Percentiles rank a stretch among this genome's conserved stretches.
phyloP scores from a whole-genome alignment of 2,113 vertebrate genomes.

The Sminthopsis crassicaudata region DNA sequence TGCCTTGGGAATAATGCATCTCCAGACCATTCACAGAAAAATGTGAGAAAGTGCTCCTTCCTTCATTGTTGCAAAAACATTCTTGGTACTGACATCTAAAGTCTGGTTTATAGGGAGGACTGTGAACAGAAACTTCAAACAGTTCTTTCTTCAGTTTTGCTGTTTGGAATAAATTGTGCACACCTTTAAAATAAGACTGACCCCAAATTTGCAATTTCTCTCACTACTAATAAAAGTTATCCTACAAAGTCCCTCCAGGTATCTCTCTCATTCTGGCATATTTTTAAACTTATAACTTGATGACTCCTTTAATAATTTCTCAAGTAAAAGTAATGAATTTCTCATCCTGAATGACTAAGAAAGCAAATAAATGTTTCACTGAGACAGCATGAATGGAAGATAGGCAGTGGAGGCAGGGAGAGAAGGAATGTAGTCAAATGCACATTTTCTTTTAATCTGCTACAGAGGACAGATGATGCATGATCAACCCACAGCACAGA shows the following conservation, averaged over 20 bases:
- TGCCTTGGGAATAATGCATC: conserved; percentile 87
- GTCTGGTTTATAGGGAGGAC: conserved; percentile 69
- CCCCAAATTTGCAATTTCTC: conserved; percentile 31
- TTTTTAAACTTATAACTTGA: background rate
- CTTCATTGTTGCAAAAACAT: conserved; percentile 77
- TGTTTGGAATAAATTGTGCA: conserved; percentile 43
- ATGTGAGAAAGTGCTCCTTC: conserved; percentile 79
- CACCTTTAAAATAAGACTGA: conserved; percentile 25
- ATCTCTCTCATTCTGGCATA: background rate
- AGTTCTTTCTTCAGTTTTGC: conserved; percentile 19
- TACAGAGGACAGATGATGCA: background rate
- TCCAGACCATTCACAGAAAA: conserved; percentile 84
- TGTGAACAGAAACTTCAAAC: conserved; percentile 25
- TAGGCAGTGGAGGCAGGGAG: background rate
- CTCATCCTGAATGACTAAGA: conserved; percentile 35
- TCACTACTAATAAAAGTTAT: conserved; percentile 17
- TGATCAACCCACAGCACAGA: background rate
- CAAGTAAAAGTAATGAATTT: background rate
- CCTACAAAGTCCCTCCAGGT: conserved; percentile 31
- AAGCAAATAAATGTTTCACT: conserved; percentile 39
- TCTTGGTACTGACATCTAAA: conserved; percentile 70
- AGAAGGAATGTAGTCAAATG: background rate
- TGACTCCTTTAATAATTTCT: conserved; percentile 35
- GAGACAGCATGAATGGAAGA: background rate
- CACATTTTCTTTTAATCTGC: conserved; percentile 5